Evolutionary conservation across 2,888 invertebrate genomes (phyloP), one percentile per base, ranked within the genome.

Genomic region (Microplitis manilae): DNA sequence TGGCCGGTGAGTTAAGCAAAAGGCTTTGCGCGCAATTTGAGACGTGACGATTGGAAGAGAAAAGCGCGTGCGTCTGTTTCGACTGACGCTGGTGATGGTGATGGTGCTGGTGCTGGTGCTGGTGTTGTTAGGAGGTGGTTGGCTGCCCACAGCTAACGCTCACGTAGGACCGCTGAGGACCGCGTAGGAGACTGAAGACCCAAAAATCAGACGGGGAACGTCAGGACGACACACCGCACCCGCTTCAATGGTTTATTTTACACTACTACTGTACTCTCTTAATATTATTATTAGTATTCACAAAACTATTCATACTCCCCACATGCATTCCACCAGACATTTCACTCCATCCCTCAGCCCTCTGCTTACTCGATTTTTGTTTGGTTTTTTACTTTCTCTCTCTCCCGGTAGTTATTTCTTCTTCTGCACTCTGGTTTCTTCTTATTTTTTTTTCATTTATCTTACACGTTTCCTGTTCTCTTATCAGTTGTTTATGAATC

Each of bases 1-100:
- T 81, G 86, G 83, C 86, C 84, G 87, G 86, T 86, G 85, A 87
- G 84, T 87, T 86, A 87, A 87, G 81, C 87, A 87, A 86, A 85
- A 85, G 86, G 83, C 87, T 86, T 85, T 86, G 86, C 87, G 85
- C 86, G 83, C 85, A 86, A 86, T 86, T 86, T 85, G 83, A 86
- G 77, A 84, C 84, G 81, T 79, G 79, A 74, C 79, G 79, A 80
- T 78, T 76, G 80, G 82, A 81, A 80, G 79, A 77, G 77, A 81
- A 81, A 83, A 84, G 84, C 84, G 84, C 84, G 83, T 84, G 84
- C 85, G 83, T 84, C 80, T 70, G 61, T 76, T 80, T 60, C 78
- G 77, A 67, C 71, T 40, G 77, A 79, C 73, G 76, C 62, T 74
- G 30, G 65, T 69, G 67, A 65, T 75, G 70, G 71, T 73, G 65